Base-by-base conservation (phyloP, 2,888 invertebrate species). In the Eumacrocentrus americanus region DNA sequence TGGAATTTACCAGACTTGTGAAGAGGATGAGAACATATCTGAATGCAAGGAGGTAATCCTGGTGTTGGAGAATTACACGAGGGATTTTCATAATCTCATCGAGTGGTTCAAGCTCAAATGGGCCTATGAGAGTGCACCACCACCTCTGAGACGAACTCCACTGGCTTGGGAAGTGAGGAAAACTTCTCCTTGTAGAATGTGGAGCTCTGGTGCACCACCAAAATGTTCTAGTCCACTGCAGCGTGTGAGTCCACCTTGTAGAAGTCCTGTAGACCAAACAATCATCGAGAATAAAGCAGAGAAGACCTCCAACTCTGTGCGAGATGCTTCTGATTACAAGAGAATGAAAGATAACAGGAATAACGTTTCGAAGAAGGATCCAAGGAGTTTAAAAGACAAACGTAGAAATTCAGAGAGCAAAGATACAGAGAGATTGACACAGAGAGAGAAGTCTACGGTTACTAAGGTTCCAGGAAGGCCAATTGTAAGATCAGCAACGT, bases 41-140 rank as follows among this genome's bases (percentile, higher is more conserved):
- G 96, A 97, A 81, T 97, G 97, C 83, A 91, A 97, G 87, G 98
- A 98, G 84, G 95, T 95, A 1, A 92, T 97, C 65, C 84, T 98
- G 77, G 95, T 97, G 69, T 83, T 98, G 65, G 95, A 96, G 80
- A 95, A 95, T 79, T 97, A 95, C 79, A 91, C 93, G 7, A 88
- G 94, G 11, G 98, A 98, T 81, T 98, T 98, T 77, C 91, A 92
- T 77, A 92, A 94, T 16, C 83, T 98, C 29, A 94, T 95, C 56
- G 94, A 96, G 77, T 95, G 96, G 90, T 91, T 98, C 74, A 89
- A 92, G 72, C 85, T 97, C 4, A 95, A 97, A 81, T 93, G 93
- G 90, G 94, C 94, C 63, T 97, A 94, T 77, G 97, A 97, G 77
- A 91, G 92, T 68, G 92, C 95, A 1, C 90, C 93, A 3, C 87